Evolutionary conservation across 2,113 vertebrate genomes (phyloP), one percentile per base, ranked within the genome.

Genomic region (Malaclemys terrapin): DNA sequence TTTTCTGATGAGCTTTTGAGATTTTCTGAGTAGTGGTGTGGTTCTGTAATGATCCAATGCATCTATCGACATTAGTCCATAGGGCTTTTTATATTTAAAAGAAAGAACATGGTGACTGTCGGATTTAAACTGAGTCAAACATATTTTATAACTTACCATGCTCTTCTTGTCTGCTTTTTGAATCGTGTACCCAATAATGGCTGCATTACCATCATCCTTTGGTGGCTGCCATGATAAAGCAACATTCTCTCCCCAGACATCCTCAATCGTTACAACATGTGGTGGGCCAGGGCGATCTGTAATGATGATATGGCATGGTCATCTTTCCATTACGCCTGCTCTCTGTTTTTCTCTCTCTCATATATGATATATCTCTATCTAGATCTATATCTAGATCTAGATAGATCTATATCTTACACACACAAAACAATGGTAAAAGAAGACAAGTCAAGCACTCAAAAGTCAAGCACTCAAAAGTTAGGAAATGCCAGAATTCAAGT

Each of bases 111-210:
- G 4, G 10, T 69, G 10, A 31, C 10, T 69, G 47, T 47, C 31
- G 52, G 17, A 12, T 89, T 91, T 89, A 53, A 52, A 53, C 54
- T 27, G 82, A 29, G 3, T 42, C 52, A 89, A 19, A 85, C n/a
- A 50, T 24, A 56, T 24, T 29, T 52, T 81, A 29, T 81, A 54
- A 75, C 98, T 98, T 97, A 99, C 99, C 99, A 99, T 99, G 50
- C 99, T 99, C 97, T 99, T 99, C 95, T 99, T 99, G 95, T 99
- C 99, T 38, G 99, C 99, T 98, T 99, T 99, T 98, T 99, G 99
- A 97, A 99, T 99, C 8, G 99, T 99, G 95, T 99, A 99, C 82
- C 99, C 99, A 24, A 98, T 99, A 91, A 99, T 99, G 78, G 98
- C 98, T 42, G 99, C 98, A 35, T 99, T 99, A 52, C 99, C 99